A percentile compares a stretch with the other conserved stretches of the same genome.
Conservation (phyloP, 37 sponge, comb jelly and placozoan species). For the Halisarca cf. caerulea region DNA sequence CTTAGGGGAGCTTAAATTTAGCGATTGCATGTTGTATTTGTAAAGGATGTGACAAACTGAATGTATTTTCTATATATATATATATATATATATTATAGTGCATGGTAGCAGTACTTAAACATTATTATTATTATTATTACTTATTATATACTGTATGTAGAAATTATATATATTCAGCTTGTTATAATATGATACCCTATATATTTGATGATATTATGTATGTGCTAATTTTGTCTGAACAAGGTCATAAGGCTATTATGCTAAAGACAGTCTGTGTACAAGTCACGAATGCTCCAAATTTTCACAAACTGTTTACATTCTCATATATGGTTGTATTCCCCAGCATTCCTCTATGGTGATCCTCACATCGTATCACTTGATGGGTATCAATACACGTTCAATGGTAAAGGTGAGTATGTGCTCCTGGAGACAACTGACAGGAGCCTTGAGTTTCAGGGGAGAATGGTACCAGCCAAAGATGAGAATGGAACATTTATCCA, state of each 20-base stretch:
- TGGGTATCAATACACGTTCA: slow-evolving; percentile 66
- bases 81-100: neutral
- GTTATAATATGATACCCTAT: too few relatives aligned
- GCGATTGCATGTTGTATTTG: neutral
- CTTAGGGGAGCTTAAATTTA: neutral
- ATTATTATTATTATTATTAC: too few relatives aligned
- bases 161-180: too few relatives aligned
- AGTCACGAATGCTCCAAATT: too few relatives aligned
- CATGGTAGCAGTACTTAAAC: too few relatives aligned
- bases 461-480: slow-evolving; percentile 43
- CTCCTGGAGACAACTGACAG: slow-evolving; percentile 54
- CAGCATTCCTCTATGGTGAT: slow-evolving; percentile 54
- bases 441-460: slow-evolving; percentile 61
- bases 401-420: slow-evolving; percentile 71
- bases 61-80: neutral
- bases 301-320: too few relatives aligned
- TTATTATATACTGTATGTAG: slow-evolving; percentile 40
- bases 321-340: too few relatives aligned
- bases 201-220: too few relatives aligned
- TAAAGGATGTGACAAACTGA: neutral
- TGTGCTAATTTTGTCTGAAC: too few relatives aligned
- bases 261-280: too few relatives aligned
- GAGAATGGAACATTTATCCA: slow-evolving; percentile 5
- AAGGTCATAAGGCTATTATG: too few relatives aligned
- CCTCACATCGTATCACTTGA: slow-evolving; percentile 75